Base-by-base conservation (phyloP, 2,888 invertebrate genomes). In the Euplexia lucipara region DNA sequence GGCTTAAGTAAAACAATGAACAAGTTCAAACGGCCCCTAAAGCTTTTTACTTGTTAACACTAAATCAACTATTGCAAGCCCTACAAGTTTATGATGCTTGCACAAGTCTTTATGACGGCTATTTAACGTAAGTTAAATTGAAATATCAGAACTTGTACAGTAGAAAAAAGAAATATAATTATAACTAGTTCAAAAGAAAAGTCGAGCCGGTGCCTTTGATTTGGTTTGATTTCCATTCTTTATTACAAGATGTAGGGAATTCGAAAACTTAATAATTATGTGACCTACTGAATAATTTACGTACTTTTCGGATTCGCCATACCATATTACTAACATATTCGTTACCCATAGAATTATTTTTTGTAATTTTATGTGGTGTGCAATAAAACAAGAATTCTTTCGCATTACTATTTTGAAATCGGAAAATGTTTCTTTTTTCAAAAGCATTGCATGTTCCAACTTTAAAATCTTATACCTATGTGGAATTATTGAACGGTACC, bases 1-100 rank as follows among this genome's bases (percentile, higher is more conserved):
- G 58, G 73, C 73, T 80, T 80, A 76, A 63, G 42, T 62, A 39
- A 48, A 68, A 72, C 73, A 64, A 61, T 52, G 57, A 44, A 69
- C 65, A 77, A 80, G 60, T 80, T 66, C 34, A 42, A 68, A 63
- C 54, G 12, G 12, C 49, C 73, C 44, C 78, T 41, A 62, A 71
- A 63, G 57, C 68, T 58, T 69, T 78, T 66, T 22, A 71, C 51
- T 61, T 51, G 51, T 58, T 44, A 60, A 52, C 72, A 58, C 39
- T 45, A 30, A 62, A 70, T 44, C 39, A 70, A 59, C 48, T 53
- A 22, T 64, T 42, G 45, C 41, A 70, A 61, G 41, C 59, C 41
- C 16, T 60, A 54, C 10, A 72, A 56, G 14, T 51, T 47, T n/a
- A 20, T 20, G 39, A 16, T 16, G 10, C 12, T 7, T 42, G 9